Conservation (phyloP, 2,888 invertebrate genomes). For the Incurvaria masculella region DNA sequence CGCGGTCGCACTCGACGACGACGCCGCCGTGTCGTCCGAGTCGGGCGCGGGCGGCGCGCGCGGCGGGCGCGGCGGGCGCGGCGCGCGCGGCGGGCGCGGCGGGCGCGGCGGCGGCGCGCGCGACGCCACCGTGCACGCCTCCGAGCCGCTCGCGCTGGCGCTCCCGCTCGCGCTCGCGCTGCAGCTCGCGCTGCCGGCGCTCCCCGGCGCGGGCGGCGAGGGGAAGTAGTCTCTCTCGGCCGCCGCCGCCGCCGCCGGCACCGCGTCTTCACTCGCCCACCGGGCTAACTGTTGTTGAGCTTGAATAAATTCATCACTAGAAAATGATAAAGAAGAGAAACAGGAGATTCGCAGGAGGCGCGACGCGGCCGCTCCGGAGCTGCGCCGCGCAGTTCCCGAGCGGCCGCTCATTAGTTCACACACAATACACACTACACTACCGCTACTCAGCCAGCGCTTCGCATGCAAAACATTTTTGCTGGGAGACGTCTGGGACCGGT, state of each 20-base stretch:
- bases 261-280: slow-evolving; percentile 88
- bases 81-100: slow-evolving; percentile 25
- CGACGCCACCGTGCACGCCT: slow-evolving; percentile 40
- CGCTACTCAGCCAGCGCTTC: no score
- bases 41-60: slow-evolving; percentile 41
- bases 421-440: no score
- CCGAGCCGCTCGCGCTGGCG: slow-evolving; percentile 19
- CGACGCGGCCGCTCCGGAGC: slow-evolving; percentile 15
- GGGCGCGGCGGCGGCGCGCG: slow-evolving; percentile 38
- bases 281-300: slow-evolving; percentile 95
- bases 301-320: slow-evolving; percentile 97
- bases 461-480: no score
- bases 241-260: slow-evolving; percentile 50
- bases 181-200: slow-evolving; percentile 48
- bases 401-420: no score
- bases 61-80: slow-evolving; percentile 46
- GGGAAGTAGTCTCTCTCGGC: slow-evolving; percentile 29
- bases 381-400: neutral
- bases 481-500: no score
- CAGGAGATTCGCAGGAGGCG: slow-evolving; percentile 53
- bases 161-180: slow-evolving; percentile 54
- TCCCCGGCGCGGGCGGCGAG: slow-evolving; percentile 46
- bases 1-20: slow-evolving; percentile 34
- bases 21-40: slow-evolving; percentile 28
- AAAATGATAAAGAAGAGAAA: slow-evolving; percentile 82